A percentile compares a stretch with the other conserved stretches of the same genome.
Conservation (phyloP, 2,113 vertebrate species). For the Plecotus auritus region DNA sequence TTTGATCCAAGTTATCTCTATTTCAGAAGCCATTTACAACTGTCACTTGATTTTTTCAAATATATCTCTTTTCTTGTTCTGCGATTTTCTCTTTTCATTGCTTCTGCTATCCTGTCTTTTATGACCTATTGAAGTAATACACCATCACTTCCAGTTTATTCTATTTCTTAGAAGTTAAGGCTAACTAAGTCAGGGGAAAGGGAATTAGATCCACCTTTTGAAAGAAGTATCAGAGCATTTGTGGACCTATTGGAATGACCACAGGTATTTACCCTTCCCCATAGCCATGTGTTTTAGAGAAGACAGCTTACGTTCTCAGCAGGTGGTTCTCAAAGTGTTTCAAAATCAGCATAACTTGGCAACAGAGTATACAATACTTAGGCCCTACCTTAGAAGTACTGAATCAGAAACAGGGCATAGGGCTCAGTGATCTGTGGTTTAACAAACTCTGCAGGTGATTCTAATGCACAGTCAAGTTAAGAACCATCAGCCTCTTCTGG, state of each 20-base stretch:
- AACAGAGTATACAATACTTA: not conserved
- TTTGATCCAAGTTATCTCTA: conserved; percentile 11
- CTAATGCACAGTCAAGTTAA: not conserved
- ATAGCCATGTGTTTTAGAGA: not conserved
- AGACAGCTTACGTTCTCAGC: not conserved
- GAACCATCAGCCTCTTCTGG: not conserved
- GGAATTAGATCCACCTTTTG: not conserved
- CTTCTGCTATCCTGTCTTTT: not conserved
- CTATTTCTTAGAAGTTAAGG: not conserved
- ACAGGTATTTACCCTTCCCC: not conserved
- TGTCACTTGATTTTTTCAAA: conserved; percentile 31
- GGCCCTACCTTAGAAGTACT: not conserved
- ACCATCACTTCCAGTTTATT: not conserved
- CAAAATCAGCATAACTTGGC: not conserved
- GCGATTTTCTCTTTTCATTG: not conserved
- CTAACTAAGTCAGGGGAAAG: not conserved
- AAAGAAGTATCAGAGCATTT: not conserved
- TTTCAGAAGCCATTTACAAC: conserved; percentile 40
- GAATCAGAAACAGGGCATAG: not conserved
- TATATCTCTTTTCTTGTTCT: not conserved
- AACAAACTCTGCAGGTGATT: not conserved
- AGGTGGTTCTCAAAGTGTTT: not conserved
- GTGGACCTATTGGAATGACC: not conserved
- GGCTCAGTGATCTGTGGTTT: not conserved
- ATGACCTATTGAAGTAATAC: not conserved